A percentile compares a stretch with the other conserved stretches of the same genome.
phyloP scores from a whole-genome alignment of 2,797 vertebrate genomes.

The Scolopax rusticola region DNA sequence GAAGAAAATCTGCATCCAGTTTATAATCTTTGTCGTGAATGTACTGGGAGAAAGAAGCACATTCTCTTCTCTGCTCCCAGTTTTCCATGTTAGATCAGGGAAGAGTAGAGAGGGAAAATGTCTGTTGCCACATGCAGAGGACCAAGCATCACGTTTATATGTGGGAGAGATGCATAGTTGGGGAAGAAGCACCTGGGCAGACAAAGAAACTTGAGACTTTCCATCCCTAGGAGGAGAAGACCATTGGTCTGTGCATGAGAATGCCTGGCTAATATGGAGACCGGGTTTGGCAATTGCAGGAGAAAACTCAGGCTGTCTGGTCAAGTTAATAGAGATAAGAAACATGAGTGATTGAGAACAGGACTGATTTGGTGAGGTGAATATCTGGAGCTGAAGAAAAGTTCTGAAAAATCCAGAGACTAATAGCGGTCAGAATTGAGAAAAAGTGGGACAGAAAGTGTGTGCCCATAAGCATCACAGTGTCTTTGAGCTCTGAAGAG shows the following conservation, averaged over 20 bases:
- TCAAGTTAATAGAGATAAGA: neutral
- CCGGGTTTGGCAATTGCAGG: neutral
- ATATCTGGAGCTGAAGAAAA: neutral
- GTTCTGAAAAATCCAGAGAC: neutral
- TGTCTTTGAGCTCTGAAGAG: neutral
- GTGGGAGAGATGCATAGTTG: neutral
- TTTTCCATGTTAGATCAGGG: neutral
- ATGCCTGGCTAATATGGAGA: neutral
- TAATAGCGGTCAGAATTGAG: neutral
- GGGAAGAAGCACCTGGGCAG: neutral
- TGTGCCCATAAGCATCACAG: neutral
- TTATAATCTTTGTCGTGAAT: neutral
- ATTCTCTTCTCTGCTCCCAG: neutral
- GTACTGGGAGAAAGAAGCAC: neutral
- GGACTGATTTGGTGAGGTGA: neutral
- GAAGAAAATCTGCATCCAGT: neutral
- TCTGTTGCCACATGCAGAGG: neutral
- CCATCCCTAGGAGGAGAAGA: neutral
- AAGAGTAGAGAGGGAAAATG: neutral
- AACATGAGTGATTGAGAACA: neutral
- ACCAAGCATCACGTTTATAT: neutral
- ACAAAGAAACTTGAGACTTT: neutral
- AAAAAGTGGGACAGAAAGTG: neutral
- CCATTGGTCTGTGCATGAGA: neutral
- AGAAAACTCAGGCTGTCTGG: neutral